Percentiles rank a stretch among this genome's conserved stretches.
These are phyloP conservation scores for Catamblyrhynchus diadema DNA, from an alignment of 2,797 vertebrate genomes.

Conservation along the genomic window DNA sequence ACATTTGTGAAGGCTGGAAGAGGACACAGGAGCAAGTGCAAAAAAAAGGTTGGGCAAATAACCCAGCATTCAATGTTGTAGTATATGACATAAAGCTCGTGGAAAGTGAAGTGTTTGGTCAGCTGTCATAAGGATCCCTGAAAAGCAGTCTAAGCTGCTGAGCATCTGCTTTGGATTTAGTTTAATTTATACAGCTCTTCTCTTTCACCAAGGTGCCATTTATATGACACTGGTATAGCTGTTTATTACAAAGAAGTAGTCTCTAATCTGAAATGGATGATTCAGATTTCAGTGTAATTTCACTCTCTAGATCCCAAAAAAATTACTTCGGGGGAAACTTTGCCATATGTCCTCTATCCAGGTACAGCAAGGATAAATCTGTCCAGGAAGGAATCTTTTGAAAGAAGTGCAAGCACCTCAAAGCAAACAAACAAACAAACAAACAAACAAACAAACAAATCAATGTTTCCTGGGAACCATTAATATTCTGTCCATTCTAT, in stretches of 20 bases:
- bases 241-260: background rate
- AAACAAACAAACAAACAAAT: too few species aligned
- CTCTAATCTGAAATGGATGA: background rate
- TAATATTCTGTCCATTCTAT: background rate
- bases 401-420: background rate
- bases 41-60: background rate
- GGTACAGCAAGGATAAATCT: background rate
- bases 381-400: background rate
- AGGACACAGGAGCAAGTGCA: background rate
- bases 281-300: background rate
- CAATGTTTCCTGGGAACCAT: background rate
- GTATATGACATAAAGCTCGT: background rate
- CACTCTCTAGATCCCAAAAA: background rate
- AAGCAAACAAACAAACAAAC: background rate
- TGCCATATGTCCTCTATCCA: background rate
- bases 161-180: background rate
- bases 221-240: background rate
- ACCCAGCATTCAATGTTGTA: background rate
- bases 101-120: background rate
- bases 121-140: background rate
- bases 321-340: background rate
- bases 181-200: background rate
- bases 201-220: background rate
- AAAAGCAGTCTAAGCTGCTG: background rate
- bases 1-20: background rate